Evolutionary conservation across 2,797 vertebrate species (phyloP).

Genomic region (Telmatherina bonti): DNA sequence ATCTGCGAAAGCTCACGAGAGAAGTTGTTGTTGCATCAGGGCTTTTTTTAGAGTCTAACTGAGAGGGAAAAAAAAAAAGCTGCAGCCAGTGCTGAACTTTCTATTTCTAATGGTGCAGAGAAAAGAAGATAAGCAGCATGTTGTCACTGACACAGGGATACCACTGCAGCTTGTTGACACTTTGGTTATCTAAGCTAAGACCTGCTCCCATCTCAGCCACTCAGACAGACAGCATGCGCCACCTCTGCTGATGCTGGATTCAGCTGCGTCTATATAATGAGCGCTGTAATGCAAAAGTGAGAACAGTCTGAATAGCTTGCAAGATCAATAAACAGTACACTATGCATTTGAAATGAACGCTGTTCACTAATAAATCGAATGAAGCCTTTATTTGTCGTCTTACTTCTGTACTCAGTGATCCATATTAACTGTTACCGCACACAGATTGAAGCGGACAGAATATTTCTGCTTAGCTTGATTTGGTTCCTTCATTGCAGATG

Average conservation of each 20-base stretch:
- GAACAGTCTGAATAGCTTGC: slow-evolving; percentile 13
- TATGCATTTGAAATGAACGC: slow-evolving; percentile 14
- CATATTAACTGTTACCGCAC: not conserved
- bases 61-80: not conserved
- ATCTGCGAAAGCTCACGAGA: not conserved
- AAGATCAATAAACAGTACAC: slow-evolving; percentile 33
- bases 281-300: slow-evolving; percentile 28
- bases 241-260: slow-evolving; percentile 36
- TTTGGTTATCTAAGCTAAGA: slow-evolving; percentile 23
- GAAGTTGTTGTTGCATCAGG: not conserved
- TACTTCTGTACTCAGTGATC: not conserved
- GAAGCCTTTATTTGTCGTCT: not conserved
- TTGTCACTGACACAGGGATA: slow-evolving; percentile 15
- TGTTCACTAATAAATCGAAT: slow-evolving; percentile 17
- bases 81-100: slow-evolving; percentile 12
- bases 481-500: slow-evolving; percentile 32
- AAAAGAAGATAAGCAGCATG: slow-evolving; percentile 18
- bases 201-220: slow-evolving; percentile 17
- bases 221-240: slow-evolving; percentile 18
- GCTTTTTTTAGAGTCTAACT: not conserved
- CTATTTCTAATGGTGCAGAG: not conserved
- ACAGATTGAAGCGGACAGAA: slow-evolving; percentile 12
- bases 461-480: slow-evolving; percentile 11
- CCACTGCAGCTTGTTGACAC: slow-evolving; percentile 33
- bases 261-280: slow-evolving; percentile 46